Base-by-base conservation (phyloP, 2,888 invertebrate species). In the Rhorus exstirpatorius region DNA sequence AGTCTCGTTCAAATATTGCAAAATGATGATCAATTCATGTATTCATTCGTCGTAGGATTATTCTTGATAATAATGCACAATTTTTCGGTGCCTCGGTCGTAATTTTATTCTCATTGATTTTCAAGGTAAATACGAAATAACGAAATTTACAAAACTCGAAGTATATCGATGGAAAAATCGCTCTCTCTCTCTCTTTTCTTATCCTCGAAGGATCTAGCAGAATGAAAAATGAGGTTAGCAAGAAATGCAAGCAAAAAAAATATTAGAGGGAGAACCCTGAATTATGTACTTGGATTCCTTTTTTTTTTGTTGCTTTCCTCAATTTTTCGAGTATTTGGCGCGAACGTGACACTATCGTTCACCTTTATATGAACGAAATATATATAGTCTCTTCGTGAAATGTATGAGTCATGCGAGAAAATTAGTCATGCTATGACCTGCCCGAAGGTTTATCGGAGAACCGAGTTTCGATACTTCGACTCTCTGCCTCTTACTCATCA, bases 341-440 rank as follows among this genome's bases (percentile, higher is more conserved):
- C 26, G 26, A 31, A 14, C 44, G 4, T 12, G 14, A 12, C 19
- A 61, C 7, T 49, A 0, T 31, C 51, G 31, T 49, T 49, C 49
- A 6, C n/a, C 7, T 10, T 12, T 10, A 26, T 8, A 55, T 24
- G 10, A 46, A 65, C 14, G n/a, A 65, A 41, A 55, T 26, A 24
- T 6, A 19, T 14, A 19, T 19, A 10, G 38, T 21, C 26, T 26
- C 17, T 26, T 26, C 10, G 17, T 46, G 12, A n/a, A 58, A 24
- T 14, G 31, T 68, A 31, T 68, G 67, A 67, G 41, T 68, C 60
- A 74, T 51, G n/a, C 19, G 19, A 6, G 26, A 58, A 26, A 35
- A 49, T 75, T 31, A 74, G 51, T 72, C 72, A 60, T 49, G 19
- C 58, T 61, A 46, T 60, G 60, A 74, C 60, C 67, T 68, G 79